Percentiles rank a stretch among this genome's conserved stretches.
These are phyloP conservation scores for Albula goreensis DNA, from an alignment of 2,113 vertebrate genomes.

Conservation along the genomic window DNA sequence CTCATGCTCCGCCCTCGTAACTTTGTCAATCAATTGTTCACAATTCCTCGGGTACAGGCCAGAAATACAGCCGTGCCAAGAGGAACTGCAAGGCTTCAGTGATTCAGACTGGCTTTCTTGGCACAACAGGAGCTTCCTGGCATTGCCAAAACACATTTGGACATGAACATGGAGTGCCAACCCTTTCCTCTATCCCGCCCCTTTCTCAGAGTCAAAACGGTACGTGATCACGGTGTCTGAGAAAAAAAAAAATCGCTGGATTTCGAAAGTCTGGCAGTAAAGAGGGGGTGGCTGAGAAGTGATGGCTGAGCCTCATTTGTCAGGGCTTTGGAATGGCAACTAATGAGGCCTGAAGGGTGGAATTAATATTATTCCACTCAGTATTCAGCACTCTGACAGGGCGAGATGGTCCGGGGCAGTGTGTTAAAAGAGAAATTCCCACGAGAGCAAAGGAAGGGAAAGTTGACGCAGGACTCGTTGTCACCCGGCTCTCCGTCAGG, in stretches of 20 bases:
- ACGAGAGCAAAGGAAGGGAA: neutral
- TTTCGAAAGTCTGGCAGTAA: neutral
- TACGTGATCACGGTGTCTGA: too few species aligned
- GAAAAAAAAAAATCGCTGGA: neutral
- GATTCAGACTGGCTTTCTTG: too few species aligned
- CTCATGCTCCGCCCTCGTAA: too few species aligned
- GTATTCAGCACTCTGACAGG: neutral
- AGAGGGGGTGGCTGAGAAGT: neutral
- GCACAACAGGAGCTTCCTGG: too few species aligned
- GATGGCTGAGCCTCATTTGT: neutral
- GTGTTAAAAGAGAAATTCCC: neutral
- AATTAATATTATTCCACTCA: conserved; percentile 15
- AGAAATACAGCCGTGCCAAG: too few species aligned
- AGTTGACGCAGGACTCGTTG: neutral
- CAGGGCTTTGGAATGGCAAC: neutral
- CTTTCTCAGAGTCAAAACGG: too few species aligned
- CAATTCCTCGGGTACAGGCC: too few species aligned
- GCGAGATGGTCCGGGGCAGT: neutral
- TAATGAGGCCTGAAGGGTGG: conserved; percentile 17
- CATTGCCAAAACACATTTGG: too few species aligned
- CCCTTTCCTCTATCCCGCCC: neutral
- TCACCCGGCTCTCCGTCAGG: neutral
- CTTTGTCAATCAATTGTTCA: too few species aligned
- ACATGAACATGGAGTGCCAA: too few species aligned
- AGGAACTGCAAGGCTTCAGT: too few species aligned